These are phyloP conservation scores for Porites evermanni DNA, from an alignment of 92 coral and sea anemone genomes.

Conservation along the genomic window DNA sequence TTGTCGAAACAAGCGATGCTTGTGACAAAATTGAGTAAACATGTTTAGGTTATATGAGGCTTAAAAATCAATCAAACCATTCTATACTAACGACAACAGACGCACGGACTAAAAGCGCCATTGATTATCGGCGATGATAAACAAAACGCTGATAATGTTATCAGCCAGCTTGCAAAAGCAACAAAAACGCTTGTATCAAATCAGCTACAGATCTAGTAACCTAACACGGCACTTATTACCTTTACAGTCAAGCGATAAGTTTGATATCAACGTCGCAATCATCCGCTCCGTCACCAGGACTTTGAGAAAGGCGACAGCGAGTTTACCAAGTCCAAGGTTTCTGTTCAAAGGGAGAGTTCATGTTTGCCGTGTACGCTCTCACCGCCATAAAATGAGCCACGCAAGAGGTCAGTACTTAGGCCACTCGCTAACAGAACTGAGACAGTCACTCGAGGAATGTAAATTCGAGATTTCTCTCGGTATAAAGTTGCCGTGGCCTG, in stretches of 20 bases:
- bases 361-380: background rate
- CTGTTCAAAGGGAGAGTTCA: background rate
- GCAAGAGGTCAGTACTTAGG: background rate
- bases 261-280: slow-evolving; percentile 43
- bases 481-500: slow-evolving; percentile 47
- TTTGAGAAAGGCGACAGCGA: slow-evolving; percentile 2
- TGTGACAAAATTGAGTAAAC: background rate
- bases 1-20: background rate
- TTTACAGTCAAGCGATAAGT: slow-evolving; percentile 41
- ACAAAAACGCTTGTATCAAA: slow-evolving; percentile 14
- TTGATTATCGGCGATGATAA: slow-evolving; percentile 52
- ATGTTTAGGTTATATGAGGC: background rate
- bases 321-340: background rate
- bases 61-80: slow-evolving; percentile 1
- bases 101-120: slow-evolving; percentile 24
- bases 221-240: slow-evolving; percentile 53
- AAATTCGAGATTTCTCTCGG: slow-evolving; percentile 35
- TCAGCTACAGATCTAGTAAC: slow-evolving; percentile 40
- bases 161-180: slow-evolving; percentile 46
- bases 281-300: slow-evolving; percentile 10
- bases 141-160: slow-evolving; percentile 36
- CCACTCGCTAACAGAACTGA: background rate
- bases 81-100: slow-evolving; percentile 19
- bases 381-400: slow-evolving; percentile 7
- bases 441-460: slow-evolving; percentile 37